Evolutionary conservation across 2,888 invertebrate species (phyloP), one percentile per base, ranked within the genome.

Genomic region (Tetrapedia diversipes): DNA sequence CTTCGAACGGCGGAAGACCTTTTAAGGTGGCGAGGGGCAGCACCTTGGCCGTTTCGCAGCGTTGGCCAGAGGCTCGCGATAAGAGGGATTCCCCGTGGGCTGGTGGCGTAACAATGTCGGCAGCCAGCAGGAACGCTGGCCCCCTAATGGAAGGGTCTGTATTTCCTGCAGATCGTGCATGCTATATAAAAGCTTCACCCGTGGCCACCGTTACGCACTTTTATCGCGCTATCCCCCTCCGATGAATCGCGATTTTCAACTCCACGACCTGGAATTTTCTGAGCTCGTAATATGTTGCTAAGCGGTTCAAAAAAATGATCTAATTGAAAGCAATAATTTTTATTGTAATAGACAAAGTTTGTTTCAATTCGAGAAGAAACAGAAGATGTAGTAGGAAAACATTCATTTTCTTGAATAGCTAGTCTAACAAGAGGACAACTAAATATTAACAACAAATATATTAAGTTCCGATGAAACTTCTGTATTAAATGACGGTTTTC

Each of bases 91-190:
- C 79, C 73, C 74, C 69, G 45, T 64, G 70, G 61, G 54, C 54
- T 71, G 64, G 59, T 75, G 65, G 82, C 85, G 82, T 86, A 87
- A 87, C 86, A 86, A 87, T 86, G 87, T 82, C 66, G 82, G 68
- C 66, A 73, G 87, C 83, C 66, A 82, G 68, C 66, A 73, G 63
- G 57, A 54, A 51, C 60, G 57, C 45, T 45, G 54, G 61, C 63
- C 24, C 56, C 81, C n/a, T 86, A 88, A 89, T 89, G 84, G 85
- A 87, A 86, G 87, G 86, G 88, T 88, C 84, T 88, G 85, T 81
- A 87, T 88, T 90, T 90, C 89, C 90, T 90, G 89, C 86, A 83
- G 86, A 89, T 88, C 88, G 86, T 85, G 88, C 88, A 90, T 90
- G 89, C 88, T 88, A n/a, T n/a, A n/a, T n/a, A 89, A 90, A 72